phyloP scores from a whole-genome alignment of 2,113 vertebrate genomes.

The Albula glossodonta region DNA sequence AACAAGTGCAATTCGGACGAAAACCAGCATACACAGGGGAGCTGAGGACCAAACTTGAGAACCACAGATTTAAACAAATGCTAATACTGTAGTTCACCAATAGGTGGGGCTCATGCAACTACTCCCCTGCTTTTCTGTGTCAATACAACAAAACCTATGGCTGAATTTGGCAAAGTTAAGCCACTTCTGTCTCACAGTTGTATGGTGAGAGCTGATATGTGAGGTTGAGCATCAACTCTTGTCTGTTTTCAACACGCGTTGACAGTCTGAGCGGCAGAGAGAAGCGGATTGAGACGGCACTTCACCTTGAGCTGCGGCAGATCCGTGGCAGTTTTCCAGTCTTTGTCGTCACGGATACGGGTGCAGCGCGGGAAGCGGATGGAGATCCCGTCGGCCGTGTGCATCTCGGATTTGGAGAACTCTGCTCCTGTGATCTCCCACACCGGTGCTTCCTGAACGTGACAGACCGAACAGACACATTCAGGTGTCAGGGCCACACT shows the following conservation, averaged over 20 bases:
- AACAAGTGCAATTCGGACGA: too few relatives aligned
- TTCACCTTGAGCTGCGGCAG: constrained; percentile 86
- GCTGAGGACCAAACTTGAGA: too few relatives aligned
- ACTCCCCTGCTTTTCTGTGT: background rate
- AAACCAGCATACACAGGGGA: too few relatives aligned
- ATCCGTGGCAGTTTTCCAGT: constrained; percentile 92
- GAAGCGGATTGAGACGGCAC: background rate
- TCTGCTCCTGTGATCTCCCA: constrained; percentile 98
- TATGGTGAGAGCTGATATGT: too few relatives aligned
- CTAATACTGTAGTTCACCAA: background rate
- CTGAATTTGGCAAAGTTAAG: background rate
- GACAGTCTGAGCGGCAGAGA: background rate
- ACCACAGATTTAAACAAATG: background rate
- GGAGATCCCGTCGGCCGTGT: constrained; percentile 95
- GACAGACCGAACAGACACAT: background rate
- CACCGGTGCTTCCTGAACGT: constrained; percentile 81
- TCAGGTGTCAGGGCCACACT: background rate
- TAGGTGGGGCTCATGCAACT: background rate
- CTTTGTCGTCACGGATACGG: constrained; percentile 91
- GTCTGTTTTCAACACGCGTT: background rate
- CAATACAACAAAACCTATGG: background rate
- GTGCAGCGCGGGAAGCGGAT: constrained; percentile 98
- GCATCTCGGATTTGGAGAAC: constrained; percentile 93
- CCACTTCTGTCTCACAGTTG: too few relatives aligned
- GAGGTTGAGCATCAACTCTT: background rate